These are phyloP conservation scores for Thaleichthys pacificus DNA, from an alignment of 2,797 vertebrate genomes.

Conservation along the genomic window DNA sequence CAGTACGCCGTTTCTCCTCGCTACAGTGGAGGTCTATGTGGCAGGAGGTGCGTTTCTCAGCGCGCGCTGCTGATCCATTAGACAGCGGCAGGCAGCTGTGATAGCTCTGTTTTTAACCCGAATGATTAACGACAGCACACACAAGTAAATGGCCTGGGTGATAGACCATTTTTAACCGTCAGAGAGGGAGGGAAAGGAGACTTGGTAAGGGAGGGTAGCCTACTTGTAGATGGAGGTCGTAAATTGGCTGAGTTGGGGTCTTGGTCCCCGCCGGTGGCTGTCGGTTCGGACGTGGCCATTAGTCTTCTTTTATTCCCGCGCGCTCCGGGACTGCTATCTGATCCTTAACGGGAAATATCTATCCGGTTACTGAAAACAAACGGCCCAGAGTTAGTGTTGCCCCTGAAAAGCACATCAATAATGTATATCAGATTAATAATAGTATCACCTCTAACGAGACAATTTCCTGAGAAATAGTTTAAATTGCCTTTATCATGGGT, in stretches of 20 bases:
- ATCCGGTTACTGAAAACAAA: slow-evolving; percentile 53
- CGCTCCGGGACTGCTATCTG: slow-evolving; percentile 40
- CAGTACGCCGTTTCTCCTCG: slow-evolving; percentile 29
- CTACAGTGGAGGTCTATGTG: slow-evolving; percentile 14
- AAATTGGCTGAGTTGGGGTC: slow-evolving; percentile 89
- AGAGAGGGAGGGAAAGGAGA: slow-evolving; percentile 29
- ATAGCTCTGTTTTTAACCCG: slow-evolving; percentile 76
- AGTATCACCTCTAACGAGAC: background rate
- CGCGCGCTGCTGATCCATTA: slow-evolving; percentile 51
- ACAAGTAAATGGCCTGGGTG: slow-evolving; percentile 69
- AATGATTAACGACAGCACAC: slow-evolving; percentile 75
- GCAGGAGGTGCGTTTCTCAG: slow-evolving; percentile 31
- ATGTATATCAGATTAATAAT: slow-evolving; percentile 15
- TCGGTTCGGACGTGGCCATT: slow-evolving; percentile 92
- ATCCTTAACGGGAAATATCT: slow-evolving; percentile 46
- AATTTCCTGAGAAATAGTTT: background rate
- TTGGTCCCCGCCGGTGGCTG: slow-evolving; percentile 81
- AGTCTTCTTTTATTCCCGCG: slow-evolving; percentile 57
- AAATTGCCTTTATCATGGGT: background rate
- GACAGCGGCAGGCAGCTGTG: slow-evolving; percentile 69
- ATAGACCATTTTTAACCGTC: slow-evolving; percentile 62
- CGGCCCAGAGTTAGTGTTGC: slow-evolving; percentile 46
- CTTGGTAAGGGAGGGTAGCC: slow-evolving; percentile 57
- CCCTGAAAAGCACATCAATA: slow-evolving; percentile 1
- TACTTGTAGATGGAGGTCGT: slow-evolving; percentile 90